A percentile compares a stretch with the other conserved stretches of the same genome.
Evolutionary conservation across 1,140 invertebrate species (phyloP).

Genomic region (Drosophila guanche): DNA sequence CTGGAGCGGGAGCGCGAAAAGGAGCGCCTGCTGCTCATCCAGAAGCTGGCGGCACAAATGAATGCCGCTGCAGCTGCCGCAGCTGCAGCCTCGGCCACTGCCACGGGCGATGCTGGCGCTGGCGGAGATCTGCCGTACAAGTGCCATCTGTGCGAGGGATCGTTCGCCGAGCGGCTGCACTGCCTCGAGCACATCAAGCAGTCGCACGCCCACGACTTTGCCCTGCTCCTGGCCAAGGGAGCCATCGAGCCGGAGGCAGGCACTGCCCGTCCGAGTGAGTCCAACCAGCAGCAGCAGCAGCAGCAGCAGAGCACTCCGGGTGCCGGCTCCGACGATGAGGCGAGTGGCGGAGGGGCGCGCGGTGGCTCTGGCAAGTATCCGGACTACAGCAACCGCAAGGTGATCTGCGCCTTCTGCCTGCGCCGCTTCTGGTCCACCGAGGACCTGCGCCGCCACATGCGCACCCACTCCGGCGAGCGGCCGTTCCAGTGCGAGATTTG

Average conservation of each 20-base stretch:
- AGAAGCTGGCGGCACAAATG: slow-evolving; percentile 44
- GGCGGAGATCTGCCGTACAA: slow-evolving; percentile 91
- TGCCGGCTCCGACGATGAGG: slow-evolving; percentile 64
- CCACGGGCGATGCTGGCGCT: slow-evolving; percentile 18
- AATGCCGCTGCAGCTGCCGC: slow-evolving; percentile 25
- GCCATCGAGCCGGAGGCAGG: slow-evolving; percentile 87
- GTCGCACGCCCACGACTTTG: slow-evolving; percentile 89
- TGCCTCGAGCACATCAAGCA: slow-evolving; percentile 92
- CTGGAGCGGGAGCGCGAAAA: slow-evolving; percentile 38
- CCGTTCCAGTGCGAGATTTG: slow-evolving; percentile 90
- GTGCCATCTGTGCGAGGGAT: slow-evolving; percentile 95
- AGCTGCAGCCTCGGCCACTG: slow-evolving; percentile 22
- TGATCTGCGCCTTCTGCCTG: slow-evolving; percentile 95
- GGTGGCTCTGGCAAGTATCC: slow-evolving; percentile 88
- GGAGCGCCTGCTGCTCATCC: slow-evolving; percentile 34
- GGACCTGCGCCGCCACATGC: slow-evolving; percentile 95
- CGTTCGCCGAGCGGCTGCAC: slow-evolving; percentile 90
- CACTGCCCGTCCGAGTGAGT: slow-evolving; percentile 45
- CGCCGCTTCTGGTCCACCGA: slow-evolving; percentile 97
- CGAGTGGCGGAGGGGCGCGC: slow-evolving; percentile 19
- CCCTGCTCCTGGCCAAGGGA: slow-evolving; percentile 90
- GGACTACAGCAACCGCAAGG: slow-evolving; percentile 94
- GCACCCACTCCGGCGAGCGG: slow-evolving; percentile 93
- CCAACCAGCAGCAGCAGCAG: slow-evolving; percentile 61
- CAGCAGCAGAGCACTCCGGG: no score